Conservation (phyloP, 2,888 invertebrate species). For the Microchrysa polita region DNA sequence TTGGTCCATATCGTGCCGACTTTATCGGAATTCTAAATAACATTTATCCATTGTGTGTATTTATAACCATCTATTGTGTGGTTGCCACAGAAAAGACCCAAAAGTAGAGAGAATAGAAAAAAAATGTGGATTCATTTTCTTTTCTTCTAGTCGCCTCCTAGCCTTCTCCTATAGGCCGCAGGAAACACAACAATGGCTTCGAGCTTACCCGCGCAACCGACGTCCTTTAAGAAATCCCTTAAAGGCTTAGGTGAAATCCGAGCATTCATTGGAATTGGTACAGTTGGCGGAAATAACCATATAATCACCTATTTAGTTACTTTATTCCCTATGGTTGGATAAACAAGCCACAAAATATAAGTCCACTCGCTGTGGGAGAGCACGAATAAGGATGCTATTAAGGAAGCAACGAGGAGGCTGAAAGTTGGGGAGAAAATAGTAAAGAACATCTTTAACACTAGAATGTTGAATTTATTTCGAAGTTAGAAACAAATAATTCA, state of each 20-base stretch:
- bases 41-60: slow-evolving; percentile 22
- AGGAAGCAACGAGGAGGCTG: slow-evolving; percentile 21
- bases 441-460: slow-evolving; percentile 8
- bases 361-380: slow-evolving; percentile 31
- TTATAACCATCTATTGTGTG: slow-evolving; percentile 17
- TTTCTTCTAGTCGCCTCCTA: neutral
- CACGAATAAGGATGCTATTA: slow-evolving; percentile 28
- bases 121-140: slow-evolving; percentile 6
- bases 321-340: slow-evolving; percentile 38
- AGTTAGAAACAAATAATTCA: no score
- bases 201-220: neutral
- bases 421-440: neutral
- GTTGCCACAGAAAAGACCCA: slow-evolving; percentile 6
- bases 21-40: slow-evolving; percentile 24
- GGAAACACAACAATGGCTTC: slow-evolving; percentile 14
- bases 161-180: no score
- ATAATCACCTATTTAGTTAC: slow-evolving; percentile 44
- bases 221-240: slow-evolving; percentile 12
- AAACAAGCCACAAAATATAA: slow-evolving; percentile 43
- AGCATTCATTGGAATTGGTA: slow-evolving; percentile 27
- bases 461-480: neutral
- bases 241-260: slow-evolving; percentile 24
- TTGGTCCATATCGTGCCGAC: slow-evolving; percentile 9
- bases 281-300: slow-evolving; percentile 26
- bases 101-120: neutral